Base-by-base conservation (phyloP, 2,888 invertebrate species). In the Cerceris rybyensis region DNA sequence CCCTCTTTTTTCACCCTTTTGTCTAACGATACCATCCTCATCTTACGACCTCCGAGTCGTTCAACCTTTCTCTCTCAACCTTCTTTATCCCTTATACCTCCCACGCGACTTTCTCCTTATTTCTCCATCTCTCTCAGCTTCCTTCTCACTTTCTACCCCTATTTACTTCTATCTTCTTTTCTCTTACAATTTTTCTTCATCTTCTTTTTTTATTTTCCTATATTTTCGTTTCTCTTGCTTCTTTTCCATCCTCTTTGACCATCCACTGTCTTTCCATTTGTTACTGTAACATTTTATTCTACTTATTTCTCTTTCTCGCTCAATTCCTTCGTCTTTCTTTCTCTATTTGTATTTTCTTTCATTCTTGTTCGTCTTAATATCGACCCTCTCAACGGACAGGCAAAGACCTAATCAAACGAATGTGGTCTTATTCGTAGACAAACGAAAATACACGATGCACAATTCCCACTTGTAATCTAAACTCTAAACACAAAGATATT, bases 361-460 rank as follows among this genome's bases (percentile, higher is more conserved):
- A 14, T 14, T 6, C 14, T 39, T 74, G 74, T 80, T 64, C 60
- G 16, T 75, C 55, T 73, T 66, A 66, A 69, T 76, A 73, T 58
- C 59, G 61, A 16, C 64, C 46, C 28, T 42, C 58, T 60, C 43
- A 54, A 49, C 50, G 64, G 73, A 65, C 54, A 41, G 59, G 43
- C 61, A 11, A 70, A 68, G 68, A 70, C 67, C 61, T 72, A 78
- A 78, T 78, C 71, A 63, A 74, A 54, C 61, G 67, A 67, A 81
- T 65, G 70, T 68, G 72, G 57, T 49, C 50, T 61, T 70, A 52
- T 78, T 54, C 65, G 41, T 42, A 17, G 63, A 43, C 13, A 64
- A 75, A 78, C 67, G 74, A 58, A 74, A 70, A 74, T 70, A 55
- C 52, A 74, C 69, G 65, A 46, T 16, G 46, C 46, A 42, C 17